A percentile compares a stretch with the other conserved stretches of the same genome.
phyloP scores from a whole-genome alignment of 92 coral and sea anemone genomes.

The Phenganax stokvisi region DNA sequence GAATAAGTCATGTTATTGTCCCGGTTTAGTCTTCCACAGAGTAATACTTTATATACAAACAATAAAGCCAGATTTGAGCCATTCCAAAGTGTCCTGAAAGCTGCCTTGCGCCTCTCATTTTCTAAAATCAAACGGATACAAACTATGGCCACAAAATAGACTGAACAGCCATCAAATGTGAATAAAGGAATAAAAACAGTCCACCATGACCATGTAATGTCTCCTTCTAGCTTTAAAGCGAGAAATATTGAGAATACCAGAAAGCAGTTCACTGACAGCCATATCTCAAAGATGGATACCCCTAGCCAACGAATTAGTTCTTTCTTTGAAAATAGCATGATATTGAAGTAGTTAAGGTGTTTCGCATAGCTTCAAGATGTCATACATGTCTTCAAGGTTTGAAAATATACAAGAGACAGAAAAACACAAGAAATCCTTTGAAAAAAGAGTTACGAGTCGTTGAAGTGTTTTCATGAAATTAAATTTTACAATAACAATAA shows the following conservation, averaged over 20 bases:
- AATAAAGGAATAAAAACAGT: constrained; percentile 82
- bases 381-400: no score
- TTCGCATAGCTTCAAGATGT: no score
- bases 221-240: constrained; percentile 74
- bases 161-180: constrained; percentile 89
- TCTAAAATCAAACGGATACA: constrained; percentile 76
- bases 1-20: constrained; percentile 55
- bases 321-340: constrained; percentile 54
- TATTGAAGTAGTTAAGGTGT: constrained; percentile 30
- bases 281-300: constrained; percentile 84
- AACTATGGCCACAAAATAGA: constrained; percentile 86
- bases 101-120: constrained; percentile 76
- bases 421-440: neutral
- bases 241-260: constrained; percentile 76
- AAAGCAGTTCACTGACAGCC: constrained; percentile 68
- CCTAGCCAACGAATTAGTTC: constrained; percentile 94
- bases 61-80: constrained; percentile 51
- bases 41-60: constrained; percentile 62
- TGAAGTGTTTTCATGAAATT: no score
- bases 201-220: constrained; percentile 79
- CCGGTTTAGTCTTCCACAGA: constrained; percentile 77
- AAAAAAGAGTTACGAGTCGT: no score
- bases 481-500: no score
- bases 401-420: no score
- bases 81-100: constrained; percentile 88